Evolutionary conservation across 2,888 invertebrate species (phyloP).

Genomic region (Mystacides longicornis): DNA sequence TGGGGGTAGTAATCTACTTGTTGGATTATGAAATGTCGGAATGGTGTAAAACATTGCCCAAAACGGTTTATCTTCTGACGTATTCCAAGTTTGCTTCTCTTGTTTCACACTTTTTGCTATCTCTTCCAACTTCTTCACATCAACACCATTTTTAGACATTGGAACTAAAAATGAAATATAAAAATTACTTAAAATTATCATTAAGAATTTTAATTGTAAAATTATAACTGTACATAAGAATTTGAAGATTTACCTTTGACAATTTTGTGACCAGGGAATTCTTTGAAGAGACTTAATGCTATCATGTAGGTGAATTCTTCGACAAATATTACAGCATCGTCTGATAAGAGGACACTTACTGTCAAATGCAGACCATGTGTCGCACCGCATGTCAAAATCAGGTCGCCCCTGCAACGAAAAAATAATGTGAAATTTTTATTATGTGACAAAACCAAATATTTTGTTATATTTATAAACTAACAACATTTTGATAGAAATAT

Average conservation of each 20-base stretch:
- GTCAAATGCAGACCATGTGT: slow-evolving; percentile 51
- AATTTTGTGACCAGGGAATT: slow-evolving; percentile 47
- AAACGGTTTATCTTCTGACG: slow-evolving; percentile 37
- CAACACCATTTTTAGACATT: slow-evolving; percentile 46
- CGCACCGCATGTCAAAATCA: slow-evolving; percentile 55
- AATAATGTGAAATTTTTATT: no score
- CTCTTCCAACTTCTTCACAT: slow-evolving; percentile 40
- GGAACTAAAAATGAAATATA: slow-evolving; percentile 36
- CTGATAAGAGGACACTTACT: slow-evolving; percentile 46
- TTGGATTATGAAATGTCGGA: slow-evolving; percentile 54
- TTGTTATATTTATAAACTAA: no score
- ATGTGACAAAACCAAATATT: no score
- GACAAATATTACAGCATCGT: slow-evolving; percentile 50
- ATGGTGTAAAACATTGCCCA: slow-evolving; percentile 52
- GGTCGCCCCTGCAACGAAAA: slow-evolving; percentile 39
- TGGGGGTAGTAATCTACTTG: slow-evolving; percentile 43
- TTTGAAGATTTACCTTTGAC: slow-evolving; percentile 36
- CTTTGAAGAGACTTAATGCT: slow-evolving; percentile 47
- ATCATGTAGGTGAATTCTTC: slow-evolving; percentile 60
- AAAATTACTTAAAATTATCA: neutral
- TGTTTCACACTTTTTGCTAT: slow-evolving; percentile 35
- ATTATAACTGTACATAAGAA: neutral
- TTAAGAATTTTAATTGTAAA: neutral
- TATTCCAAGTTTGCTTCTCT: slow-evolving; percentile 24
- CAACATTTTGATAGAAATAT: no score